These are phyloP conservation scores for Cavia aperea DNA, from an alignment of 2,113 vertebrate genomes.

Conservation along the genomic window DNA sequence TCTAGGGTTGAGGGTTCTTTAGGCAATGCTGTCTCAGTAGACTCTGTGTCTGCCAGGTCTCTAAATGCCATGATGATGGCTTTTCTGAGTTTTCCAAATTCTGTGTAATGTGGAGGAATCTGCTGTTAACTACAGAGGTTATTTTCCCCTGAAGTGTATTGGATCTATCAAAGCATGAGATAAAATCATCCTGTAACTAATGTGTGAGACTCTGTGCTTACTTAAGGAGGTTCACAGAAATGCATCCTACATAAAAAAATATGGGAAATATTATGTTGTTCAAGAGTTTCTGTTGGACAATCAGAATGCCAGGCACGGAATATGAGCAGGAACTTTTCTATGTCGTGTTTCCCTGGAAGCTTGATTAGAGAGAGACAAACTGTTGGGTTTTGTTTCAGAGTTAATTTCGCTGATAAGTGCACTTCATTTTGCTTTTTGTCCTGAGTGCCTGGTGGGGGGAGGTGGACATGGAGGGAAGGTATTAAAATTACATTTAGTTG, in stretches of 20 bases:
- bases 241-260: neutral
- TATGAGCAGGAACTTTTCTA: neutral
- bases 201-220: neutral
- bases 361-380: neutral
- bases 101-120: neutral
- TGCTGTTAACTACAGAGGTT: neutral
- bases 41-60: neutral
- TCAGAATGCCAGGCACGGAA: neutral
- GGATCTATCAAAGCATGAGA: neutral
- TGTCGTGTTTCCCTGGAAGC: accelerated
- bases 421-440: slow-evolving; percentile 21
- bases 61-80: neutral
- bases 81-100: neutral
- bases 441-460: neutral
- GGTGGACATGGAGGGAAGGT: neutral
- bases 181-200: neutral
- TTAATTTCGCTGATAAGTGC: slow-evolving; percentile 53
- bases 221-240: neutral
- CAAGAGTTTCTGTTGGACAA: neutral
- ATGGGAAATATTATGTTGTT: neutral
- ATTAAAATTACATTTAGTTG: slow-evolving; percentile 8
- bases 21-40: neutral
- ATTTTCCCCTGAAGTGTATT: neutral
- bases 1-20: neutral
- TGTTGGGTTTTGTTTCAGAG: slow-evolving; percentile 49